Evolutionary conservation across 2,797 vertebrate genomes (phyloP), one percentile per base, ranked within the genome.

Genomic region (Coregonus ussuriensis): DNA sequence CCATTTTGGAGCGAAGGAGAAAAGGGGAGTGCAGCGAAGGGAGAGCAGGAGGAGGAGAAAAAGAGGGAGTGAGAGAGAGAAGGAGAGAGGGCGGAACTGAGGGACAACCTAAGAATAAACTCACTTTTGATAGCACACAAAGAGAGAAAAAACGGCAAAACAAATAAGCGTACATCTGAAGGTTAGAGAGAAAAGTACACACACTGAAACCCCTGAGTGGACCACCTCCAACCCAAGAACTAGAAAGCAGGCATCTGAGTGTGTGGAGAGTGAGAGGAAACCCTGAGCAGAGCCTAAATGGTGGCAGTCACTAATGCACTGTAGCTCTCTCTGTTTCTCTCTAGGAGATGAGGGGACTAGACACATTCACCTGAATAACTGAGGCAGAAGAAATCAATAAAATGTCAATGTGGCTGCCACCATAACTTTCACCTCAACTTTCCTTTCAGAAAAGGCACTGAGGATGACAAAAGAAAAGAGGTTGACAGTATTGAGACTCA

Each of bases 81-180:
- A 84, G 56, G 65, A 13, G 37, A 68, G 73, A 69, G 25, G 37
- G 71, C 25, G 74, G 59, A 76, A 81, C 74, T 72, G 82, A 79
- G 78, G 77, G 63, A 15, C 6, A 31, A 31, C 25, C 63, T 31
- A 9, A 66, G 21, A 15, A 66, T 66, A 5, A 4, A 15, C 25
- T 66, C 4, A 15, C 63, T 29, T 66, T 66, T 29, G 63, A 29
- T 9, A 29, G 6, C 18, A 63, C 59, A 25, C 59, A 65, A 5
- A 31, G 6, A 14, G 3, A 1, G n/a, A 13, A 65, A 29, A 31
- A 31, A 9, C n/a, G 6, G n/a, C 29, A 14, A 14, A 29, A 66
- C 11, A 15, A 31, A 15, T 5, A 31, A 14, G 21, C 25, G 4
- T 33, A 66, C 14, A 15, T 31, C 25, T 33, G 1, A 66, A 14